These are phyloP conservation scores for Varanus komodoensis DNA, from an alignment of 2,113 vertebrate species.

Conservation along the genomic window DNA sequence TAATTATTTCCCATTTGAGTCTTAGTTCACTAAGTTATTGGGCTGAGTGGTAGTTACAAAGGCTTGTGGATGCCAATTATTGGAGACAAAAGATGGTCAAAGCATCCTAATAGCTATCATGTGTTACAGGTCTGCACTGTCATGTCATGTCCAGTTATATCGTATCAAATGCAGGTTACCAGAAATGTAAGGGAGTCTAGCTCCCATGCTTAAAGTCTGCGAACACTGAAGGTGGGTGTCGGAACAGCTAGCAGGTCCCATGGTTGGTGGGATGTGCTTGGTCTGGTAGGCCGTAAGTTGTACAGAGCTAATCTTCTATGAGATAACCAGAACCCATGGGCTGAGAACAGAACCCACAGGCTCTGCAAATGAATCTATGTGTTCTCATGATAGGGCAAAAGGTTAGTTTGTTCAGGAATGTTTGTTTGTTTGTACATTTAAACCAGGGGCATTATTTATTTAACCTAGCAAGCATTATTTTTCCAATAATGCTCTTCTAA, in stretches of 20 bases:
- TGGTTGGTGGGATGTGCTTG: background rate
- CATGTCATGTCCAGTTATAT: no score
- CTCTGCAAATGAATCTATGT: background rate
- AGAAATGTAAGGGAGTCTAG: background rate
- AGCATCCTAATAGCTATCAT: background rate
- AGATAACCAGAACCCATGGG: background rate
- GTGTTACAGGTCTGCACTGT: background rate
- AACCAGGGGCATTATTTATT: background rate
- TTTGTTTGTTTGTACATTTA: background rate
- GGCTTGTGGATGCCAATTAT: rapidly evolving
- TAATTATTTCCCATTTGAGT: background rate
- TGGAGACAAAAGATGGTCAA: background rate
- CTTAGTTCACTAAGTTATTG: background rate
- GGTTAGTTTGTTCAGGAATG: background rate
- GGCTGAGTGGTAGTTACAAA: background rate
- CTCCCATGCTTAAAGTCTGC: no score
- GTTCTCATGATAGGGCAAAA: background rate
- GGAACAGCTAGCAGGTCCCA: background rate
- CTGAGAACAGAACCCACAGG: background rate
- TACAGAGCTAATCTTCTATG: background rate
- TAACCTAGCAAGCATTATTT: background rate
- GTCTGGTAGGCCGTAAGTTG: background rate
- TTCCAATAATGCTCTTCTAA: background rate
- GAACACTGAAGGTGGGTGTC: no score
- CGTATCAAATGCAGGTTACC: background rate